Evolutionary conservation across 2,888 invertebrate species (phyloP).

Genomic region (Oeneis ivallda): DNA sequence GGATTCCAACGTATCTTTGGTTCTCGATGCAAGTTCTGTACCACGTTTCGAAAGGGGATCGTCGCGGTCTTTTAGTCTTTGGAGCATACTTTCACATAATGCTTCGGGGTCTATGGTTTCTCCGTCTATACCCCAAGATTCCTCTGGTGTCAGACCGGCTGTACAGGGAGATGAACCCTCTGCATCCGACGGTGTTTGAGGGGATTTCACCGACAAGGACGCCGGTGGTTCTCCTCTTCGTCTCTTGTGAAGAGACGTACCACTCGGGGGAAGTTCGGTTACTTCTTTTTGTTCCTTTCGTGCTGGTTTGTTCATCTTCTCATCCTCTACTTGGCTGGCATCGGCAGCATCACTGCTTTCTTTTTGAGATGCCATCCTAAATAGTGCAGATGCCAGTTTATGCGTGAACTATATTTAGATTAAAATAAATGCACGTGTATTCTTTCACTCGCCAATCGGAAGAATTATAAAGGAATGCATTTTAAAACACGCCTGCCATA

Average conservation of each 20-base stretch:
- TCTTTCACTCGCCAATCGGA: constrained; percentile 49
- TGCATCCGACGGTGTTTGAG: constrained; percentile 67
- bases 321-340: constrained; percentile 44
- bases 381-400: constrained; percentile 47
- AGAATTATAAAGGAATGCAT: constrained; percentile 71
- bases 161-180: constrained; percentile 74
- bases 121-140: constrained; percentile 58
- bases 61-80: constrained; percentile 64
- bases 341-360: constrained; percentile 64
- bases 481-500: constrained; percentile 13
- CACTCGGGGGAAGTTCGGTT: constrained; percentile 65
- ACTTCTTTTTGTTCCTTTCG: constrained; percentile 51
- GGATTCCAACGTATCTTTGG: constrained; percentile 83
- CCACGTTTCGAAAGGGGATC: constrained; percentile 78
- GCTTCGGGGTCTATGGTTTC: constrained; percentile 61
- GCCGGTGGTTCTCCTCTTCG: constrained; percentile 70
- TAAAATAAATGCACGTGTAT: constrained; percentile 73
- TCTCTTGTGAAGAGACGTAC: constrained; percentile 71
- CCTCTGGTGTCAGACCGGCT: constrained; percentile 64
- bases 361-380: constrained; percentile 66
- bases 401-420: constrained; percentile 70
- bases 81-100: constrained; percentile 69
- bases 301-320: constrained; percentile 41
- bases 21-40: constrained; percentile 78
- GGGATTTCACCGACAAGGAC: constrained; percentile 63